These are phyloP conservation scores for Spea multiplicata DNA, from an alignment of 2,113 vertebrate genomes.

Conservation along the genomic window DNA sequence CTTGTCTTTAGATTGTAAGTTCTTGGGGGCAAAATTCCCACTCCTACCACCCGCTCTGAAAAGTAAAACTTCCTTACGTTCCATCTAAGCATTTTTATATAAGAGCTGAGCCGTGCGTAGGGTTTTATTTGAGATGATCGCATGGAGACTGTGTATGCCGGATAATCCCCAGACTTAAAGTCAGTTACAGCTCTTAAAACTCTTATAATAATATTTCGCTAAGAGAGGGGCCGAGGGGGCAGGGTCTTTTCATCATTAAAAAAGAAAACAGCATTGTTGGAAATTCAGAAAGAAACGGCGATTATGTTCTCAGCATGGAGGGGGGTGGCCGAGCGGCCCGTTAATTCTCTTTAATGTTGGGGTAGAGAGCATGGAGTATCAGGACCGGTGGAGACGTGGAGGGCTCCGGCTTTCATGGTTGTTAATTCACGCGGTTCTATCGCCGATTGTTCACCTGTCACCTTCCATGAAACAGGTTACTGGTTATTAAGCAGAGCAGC, in stretches of 20 bases:
- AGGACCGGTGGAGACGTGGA: background rate
- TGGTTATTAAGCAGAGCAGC: background rate
- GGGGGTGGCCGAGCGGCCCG: conserved; percentile 24
- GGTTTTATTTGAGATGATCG: no score
- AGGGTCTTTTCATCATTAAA: no score
- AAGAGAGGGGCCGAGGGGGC: background rate
- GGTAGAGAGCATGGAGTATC: conserved; percentile 13
- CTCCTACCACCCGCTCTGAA: no score
- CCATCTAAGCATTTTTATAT: no score
- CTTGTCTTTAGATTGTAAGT: no score
- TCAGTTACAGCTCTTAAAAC: background rate
- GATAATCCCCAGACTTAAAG: no score
- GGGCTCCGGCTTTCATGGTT: no score
- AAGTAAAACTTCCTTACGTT: no score
- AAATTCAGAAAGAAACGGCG: conserved; percentile 37
- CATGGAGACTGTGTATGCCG: no score
- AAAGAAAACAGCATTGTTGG: conserved; percentile 14
- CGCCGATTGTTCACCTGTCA: background rate
- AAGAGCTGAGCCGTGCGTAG: no score
- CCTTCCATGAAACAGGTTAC: background rate
- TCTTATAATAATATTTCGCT: conserved; percentile 15
- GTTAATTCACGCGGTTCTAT: no score
- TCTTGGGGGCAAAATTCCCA: no score
- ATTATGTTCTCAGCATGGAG: conserved; percentile 35
- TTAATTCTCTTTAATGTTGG: conserved; percentile 20